Evolutionary conservation across 2,888 invertebrate species (phyloP).

Genomic region (Drosophila meridionalis): DNA sequence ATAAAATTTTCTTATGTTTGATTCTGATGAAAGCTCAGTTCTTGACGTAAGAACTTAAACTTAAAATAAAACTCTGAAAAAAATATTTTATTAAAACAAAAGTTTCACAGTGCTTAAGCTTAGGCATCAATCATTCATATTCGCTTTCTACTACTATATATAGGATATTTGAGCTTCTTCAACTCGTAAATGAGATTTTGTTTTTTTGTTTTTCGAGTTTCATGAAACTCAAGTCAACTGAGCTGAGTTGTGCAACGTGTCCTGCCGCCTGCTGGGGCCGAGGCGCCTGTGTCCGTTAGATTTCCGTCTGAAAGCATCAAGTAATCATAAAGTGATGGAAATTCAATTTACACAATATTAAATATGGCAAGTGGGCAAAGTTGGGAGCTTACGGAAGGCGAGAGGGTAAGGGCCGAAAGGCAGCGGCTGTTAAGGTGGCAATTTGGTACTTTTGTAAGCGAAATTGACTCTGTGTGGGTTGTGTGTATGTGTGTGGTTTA

Average conservation of each 20-base stretch:
- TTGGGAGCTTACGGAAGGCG: slow-evolving; percentile 18
- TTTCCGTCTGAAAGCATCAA: slow-evolving; percentile 71
- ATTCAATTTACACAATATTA: slow-evolving; percentile 82
- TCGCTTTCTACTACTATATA: too few species aligned
- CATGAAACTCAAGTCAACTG: slow-evolving; percentile 29
- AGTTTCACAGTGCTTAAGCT: background rate
- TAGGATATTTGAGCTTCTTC: background rate
- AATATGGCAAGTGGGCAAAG: slow-evolving; percentile 65
- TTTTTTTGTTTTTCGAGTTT: background rate
- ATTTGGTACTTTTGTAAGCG: slow-evolving; percentile 55
- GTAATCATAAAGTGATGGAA: slow-evolving; percentile 82
- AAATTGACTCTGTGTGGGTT: slow-evolving; percentile 19
- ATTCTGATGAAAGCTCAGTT: too few species aligned
- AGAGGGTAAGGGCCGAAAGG: slow-evolving; percentile 9
- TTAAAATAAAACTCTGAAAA: too few species aligned
- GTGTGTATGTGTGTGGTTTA: slow-evolving; percentile 58
- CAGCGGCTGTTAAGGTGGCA: slow-evolving; percentile 35
- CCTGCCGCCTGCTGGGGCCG: slow-evolving; percentile 12
- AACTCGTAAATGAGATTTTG: background rate
- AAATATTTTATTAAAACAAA: too few species aligned
- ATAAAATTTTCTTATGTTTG: too few species aligned
- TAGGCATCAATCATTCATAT: background rate
- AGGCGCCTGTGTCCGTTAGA: slow-evolving; percentile 37
- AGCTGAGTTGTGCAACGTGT: slow-evolving; percentile 20
- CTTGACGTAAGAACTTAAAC: too few species aligned